phyloP scores from a whole-genome alignment of 2,888 invertebrate genomes.

The Sphecodes monilicornis region DNA sequence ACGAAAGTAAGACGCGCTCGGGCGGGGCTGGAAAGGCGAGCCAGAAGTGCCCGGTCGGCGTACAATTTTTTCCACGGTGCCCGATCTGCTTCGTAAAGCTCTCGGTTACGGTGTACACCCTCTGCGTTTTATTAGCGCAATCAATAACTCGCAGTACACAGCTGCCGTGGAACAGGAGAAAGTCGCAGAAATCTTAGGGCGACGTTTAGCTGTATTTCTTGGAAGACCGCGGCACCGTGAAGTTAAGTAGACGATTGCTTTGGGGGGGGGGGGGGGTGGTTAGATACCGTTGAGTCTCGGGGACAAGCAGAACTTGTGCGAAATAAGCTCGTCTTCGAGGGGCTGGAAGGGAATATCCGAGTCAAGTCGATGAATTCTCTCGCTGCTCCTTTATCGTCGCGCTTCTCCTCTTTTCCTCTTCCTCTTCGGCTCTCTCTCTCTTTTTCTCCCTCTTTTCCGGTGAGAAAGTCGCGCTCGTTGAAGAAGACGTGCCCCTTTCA shows the following conservation, averaged over 20 bases:
- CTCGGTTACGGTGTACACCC: slow-evolving; percentile 10
- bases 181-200: slow-evolving; percentile 20
- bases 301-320: slow-evolving; percentile 45
- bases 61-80: slow-evolving; percentile 11
- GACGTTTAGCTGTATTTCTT: slow-evolving; percentile 43
- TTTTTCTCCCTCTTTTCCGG: slow-evolving; percentile 27
- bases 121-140: slow-evolving; percentile 29
- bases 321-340: slow-evolving; percentile 63
- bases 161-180: slow-evolving; percentile 13
- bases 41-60: slow-evolving; percentile 7
- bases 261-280: neutral
- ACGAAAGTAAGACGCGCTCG: neutral
- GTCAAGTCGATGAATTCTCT: slow-evolving; percentile 59
- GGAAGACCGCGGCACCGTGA: slow-evolving; percentile 59
- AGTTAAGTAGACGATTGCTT: slow-evolving; percentile 66
- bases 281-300: neutral
- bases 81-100: neutral
- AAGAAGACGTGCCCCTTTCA: slow-evolving; percentile 56
- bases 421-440: neutral
- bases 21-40: neutral
- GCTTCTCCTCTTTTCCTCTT: slow-evolving; percentile 32
- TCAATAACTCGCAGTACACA: slow-evolving; percentile 30
- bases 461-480: slow-evolving; percentile 50
- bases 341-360: slow-evolving; percentile 25
- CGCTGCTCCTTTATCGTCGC: slow-evolving; percentile 65